phyloP scores from a whole-genome alignment of 2,888 invertebrate species.

The Troides aeacus region DNA sequence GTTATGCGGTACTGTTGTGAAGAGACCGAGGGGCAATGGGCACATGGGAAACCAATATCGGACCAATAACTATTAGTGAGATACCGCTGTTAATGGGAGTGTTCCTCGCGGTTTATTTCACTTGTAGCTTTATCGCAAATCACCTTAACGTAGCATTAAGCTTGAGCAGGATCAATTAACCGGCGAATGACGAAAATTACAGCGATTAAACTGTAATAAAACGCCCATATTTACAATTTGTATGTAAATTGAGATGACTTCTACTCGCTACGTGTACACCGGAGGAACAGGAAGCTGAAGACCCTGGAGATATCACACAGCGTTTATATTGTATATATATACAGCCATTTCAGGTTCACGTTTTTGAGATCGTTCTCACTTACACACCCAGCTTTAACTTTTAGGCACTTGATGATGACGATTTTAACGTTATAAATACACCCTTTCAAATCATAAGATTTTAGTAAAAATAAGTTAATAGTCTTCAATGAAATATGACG shows the following conservation, averaged over 20 bases:
- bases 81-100: conserved; percentile 9
- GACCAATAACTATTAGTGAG: conserved; percentile 7
- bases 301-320: conserved; percentile 2
- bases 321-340: not conserved
- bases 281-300: conserved; percentile 6
- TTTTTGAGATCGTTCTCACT: no score
- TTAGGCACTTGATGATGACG: no score
- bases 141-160: conserved; percentile 16
- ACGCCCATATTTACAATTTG: conserved; percentile 28
- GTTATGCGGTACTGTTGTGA: conserved; percentile 2
- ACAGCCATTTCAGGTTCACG: not conserved
- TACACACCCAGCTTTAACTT: no score
- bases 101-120: conserved; percentile 16
- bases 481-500: no score
- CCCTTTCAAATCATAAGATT: no score
- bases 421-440: no score
- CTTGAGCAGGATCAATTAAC: conserved; percentile 23
- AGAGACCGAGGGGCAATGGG: conserved; percentile 4
- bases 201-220: conserved; percentile 25
- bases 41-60: conserved; percentile 19
- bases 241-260: conserved; percentile 25
- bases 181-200: conserved; percentile 24
- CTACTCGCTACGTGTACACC: not conserved
- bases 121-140: conserved; percentile 27
- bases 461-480: no score